Evolutionary conservation across 2,797 vertebrate genomes (phyloP).

Genomic region (Merluccius polli): DNA sequence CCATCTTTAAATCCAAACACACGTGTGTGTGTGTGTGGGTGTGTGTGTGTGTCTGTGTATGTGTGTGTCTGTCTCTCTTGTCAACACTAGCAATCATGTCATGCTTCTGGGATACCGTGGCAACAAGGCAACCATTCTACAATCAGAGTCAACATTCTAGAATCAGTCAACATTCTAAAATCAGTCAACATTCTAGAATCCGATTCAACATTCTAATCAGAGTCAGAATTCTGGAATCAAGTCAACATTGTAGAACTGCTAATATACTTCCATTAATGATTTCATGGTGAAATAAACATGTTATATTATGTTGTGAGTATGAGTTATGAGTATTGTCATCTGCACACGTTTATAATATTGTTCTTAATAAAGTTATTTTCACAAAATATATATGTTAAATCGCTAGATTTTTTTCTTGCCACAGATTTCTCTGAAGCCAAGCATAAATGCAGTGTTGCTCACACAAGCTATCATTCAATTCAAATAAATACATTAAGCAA

Average conservation of each 20-base stretch:
- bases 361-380: constrained; percentile 58
- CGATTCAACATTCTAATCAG: neutral
- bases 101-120: neutral
- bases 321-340: constrained; percentile 19
- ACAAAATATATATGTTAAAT: constrained; percentile 66
- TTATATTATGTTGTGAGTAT: constrained; percentile 19
- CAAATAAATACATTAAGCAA: constrained; percentile 11
- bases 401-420: constrained; percentile 45
- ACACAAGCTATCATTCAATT: constrained; percentile 5
- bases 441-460: constrained; percentile 14
- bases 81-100: neutral
- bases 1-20: neutral
- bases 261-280: constrained; percentile 12
- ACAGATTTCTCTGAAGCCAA: constrained; percentile 40
- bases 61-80: no score
- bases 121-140: no score
- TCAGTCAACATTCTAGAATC: neutral
- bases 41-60: no score
- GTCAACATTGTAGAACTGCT: neutral
- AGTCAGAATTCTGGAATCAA: neutral
- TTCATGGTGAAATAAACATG: constrained; percentile 3
- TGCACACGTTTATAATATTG: constrained; percentile 21
- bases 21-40: neutral
- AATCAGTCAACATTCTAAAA: neutral
- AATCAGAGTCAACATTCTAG: neutral